phyloP scores from a whole-genome alignment of 2,888 invertebrate genomes.

The Malacosoma neustria region DNA sequence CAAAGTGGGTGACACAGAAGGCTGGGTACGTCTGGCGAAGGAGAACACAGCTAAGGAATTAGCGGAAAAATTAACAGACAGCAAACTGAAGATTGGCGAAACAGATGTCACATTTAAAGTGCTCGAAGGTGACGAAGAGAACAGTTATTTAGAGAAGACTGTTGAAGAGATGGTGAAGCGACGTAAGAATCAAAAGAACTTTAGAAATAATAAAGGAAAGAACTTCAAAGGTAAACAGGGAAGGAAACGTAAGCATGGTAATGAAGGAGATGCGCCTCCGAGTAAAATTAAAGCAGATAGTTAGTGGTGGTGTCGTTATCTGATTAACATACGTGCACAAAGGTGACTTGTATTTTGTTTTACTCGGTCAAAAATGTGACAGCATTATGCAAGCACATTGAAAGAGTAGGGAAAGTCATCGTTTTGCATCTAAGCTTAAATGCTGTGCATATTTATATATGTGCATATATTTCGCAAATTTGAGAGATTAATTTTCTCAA shows the following conservation, averaged over 20 bases:
- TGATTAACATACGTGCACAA: too few species aligned
- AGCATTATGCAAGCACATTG: too few species aligned
- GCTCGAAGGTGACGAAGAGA: constrained; percentile 84
- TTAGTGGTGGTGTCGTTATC: too few species aligned
- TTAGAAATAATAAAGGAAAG: constrained; percentile 39
- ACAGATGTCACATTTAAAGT: constrained; percentile 69
- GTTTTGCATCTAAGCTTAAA: too few species aligned
- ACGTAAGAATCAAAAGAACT: constrained; percentile 61
- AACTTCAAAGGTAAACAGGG: constrained; percentile 41
- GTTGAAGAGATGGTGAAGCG: constrained; percentile 75
- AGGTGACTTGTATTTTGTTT: too few species aligned
- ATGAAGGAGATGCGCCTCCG: constrained; percentile 34
- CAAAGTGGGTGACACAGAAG: constrained; percentile 82
- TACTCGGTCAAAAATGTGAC: too few species aligned
- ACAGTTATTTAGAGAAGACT: constrained; percentile 77
- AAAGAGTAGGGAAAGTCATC: too few species aligned
- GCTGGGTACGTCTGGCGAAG: constrained; percentile 81
- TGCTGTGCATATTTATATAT: too few species aligned
- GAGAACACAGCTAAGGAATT: constrained; percentile 81
- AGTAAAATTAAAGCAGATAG: constrained; percentile 39
- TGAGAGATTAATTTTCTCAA: too few species aligned
- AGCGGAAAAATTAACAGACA: constrained; percentile 77
- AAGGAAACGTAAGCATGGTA: constrained; percentile 41
- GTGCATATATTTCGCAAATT: too few species aligned
- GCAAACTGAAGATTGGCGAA: constrained; percentile 72